Conservation (phyloP, 2,888 invertebrate genomes). For the Lysandra coridon region DNA sequence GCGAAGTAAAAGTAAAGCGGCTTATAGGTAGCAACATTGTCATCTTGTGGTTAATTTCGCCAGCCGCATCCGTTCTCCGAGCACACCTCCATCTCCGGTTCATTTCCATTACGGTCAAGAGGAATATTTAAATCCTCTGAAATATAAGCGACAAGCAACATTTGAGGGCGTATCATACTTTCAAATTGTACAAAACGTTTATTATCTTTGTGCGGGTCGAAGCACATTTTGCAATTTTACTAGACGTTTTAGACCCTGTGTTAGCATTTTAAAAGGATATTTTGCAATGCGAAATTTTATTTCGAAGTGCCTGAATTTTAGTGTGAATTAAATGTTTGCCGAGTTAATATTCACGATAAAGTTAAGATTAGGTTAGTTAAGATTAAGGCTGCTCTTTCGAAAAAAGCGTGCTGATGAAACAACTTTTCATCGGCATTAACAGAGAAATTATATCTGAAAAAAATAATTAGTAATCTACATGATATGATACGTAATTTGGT, state of each 20-base stretch:
- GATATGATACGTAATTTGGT: no score
- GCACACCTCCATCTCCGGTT: constrained; percentile 35
- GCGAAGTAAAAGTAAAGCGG: neutral
- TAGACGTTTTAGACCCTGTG: constrained; percentile 3
- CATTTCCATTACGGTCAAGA: constrained; percentile 36
- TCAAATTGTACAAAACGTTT: constrained; percentile 23
- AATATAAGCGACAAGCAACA: constrained; percentile 21
- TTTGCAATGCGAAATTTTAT: neutral
- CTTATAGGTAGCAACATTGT: constrained; percentile 2
- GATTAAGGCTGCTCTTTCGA: no score
- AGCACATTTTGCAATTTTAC: constrained; percentile 16
- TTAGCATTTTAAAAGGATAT: neutral
- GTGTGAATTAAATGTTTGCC: neutral
- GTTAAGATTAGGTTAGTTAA: no score
- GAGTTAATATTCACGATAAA: no score
- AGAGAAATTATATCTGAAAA: no score
- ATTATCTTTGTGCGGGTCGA: constrained; percentile 16
- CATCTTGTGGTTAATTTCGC: constrained; percentile 34
- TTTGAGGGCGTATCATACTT: constrained; percentile 21
- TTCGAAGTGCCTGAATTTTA: neutral
- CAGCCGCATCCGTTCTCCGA: constrained; percentile 34
- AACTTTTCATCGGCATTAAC: no score
- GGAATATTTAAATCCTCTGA: constrained; percentile 35
- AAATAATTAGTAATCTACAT: no score
- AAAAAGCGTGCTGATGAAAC: no score